phyloP scores from a whole-genome alignment of 1,140 invertebrate genomes.

The Idris sp. region DNA sequence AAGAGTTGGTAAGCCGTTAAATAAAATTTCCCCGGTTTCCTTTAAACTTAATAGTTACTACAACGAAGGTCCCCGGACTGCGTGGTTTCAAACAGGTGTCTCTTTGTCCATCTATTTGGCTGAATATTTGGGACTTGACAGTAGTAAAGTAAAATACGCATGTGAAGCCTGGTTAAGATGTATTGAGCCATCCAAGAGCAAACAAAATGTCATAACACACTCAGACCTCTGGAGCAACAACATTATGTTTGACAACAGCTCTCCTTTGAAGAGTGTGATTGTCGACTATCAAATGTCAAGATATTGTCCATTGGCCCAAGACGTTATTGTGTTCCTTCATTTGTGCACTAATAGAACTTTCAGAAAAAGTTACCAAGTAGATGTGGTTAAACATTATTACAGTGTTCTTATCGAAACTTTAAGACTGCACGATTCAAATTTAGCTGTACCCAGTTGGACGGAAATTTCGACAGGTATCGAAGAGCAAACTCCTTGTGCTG shows the following conservation, averaged over 20 bases:
- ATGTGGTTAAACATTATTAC: constrained; percentile 73
- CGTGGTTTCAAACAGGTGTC: constrained; percentile 35
- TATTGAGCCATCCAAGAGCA: constrained; percentile 74
- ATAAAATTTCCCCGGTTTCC: constrained; percentile 47
- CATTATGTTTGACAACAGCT: constrained; percentile 77
- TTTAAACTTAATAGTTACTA: constrained; percentile 51
- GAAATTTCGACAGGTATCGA: constrained; percentile 67
- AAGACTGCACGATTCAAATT: constrained; percentile 14
- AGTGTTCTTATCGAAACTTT: constrained; percentile 62
- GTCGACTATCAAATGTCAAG: constrained; percentile 81
- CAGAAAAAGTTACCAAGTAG: constrained; percentile 59
- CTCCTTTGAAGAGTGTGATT: constrained; percentile 76
- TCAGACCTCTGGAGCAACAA: constrained; percentile 81
- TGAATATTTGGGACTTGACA: constrained; percentile 59
- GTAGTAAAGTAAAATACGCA: constrained; percentile 64
- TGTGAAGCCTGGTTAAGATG: constrained; percentile 70
- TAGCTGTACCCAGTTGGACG: constrained; percentile 63
- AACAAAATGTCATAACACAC: constrained; percentile 80
- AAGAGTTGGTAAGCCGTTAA: constrained; percentile 55
- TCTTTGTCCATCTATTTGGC: constrained; percentile 23
- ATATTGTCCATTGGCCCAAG: constrained; percentile 76
- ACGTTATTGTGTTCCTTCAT: constrained; percentile 71
- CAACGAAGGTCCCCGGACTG: constrained; percentile 24
- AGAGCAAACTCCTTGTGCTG: constrained; percentile 69
- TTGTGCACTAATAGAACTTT: constrained; percentile 69